Percentiles rank a stretch among this genome's conserved stretches.
Evolutionary conservation across 1,140 invertebrate species (phyloP).

Genomic region (Diuraphis noxia): DNA sequence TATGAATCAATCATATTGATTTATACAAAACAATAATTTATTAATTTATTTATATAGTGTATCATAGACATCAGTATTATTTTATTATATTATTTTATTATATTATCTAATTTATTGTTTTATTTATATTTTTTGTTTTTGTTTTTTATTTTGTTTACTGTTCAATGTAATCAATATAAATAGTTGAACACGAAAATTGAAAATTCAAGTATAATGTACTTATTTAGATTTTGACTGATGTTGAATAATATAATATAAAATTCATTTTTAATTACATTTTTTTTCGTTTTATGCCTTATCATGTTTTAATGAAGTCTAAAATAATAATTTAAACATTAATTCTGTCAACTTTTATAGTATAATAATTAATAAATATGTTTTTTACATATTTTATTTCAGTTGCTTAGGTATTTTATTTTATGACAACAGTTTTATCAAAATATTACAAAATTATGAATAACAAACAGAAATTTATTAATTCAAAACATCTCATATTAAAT

Average conservation of each 20-base stretch:
- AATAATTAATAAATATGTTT: not conserved
- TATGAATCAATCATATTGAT: not conserved
- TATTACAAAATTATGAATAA: not conserved
- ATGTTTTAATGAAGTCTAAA: not conserved
- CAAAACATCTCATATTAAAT: not conserved
- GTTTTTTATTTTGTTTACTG: not conserved
- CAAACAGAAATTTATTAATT: not conserved
- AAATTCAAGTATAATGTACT: not conserved
- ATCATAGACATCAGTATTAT: slow-evolving; percentile 20
- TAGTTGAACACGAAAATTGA: not conserved
- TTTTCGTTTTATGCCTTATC: not conserved
- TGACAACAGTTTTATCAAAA: not conserved
- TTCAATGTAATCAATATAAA: not conserved
- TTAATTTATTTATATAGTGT: not conserved
- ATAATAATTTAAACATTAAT: not conserved
- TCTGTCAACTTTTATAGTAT: not conserved
- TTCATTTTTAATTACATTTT: not conserved
- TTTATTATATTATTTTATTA: slow-evolving; percentile 24
- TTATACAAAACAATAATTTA: not conserved
- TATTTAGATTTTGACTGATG: not conserved
- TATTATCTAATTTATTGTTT: not conserved
- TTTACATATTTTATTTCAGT: not conserved
- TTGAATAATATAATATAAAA: not conserved
- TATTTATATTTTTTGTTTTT: not conserved
- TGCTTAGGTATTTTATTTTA: not conserved